These are phyloP conservation scores for Lagodon rhomboides DNA, from an alignment of 2,797 vertebrate species.

Conservation along the genomic window DNA sequence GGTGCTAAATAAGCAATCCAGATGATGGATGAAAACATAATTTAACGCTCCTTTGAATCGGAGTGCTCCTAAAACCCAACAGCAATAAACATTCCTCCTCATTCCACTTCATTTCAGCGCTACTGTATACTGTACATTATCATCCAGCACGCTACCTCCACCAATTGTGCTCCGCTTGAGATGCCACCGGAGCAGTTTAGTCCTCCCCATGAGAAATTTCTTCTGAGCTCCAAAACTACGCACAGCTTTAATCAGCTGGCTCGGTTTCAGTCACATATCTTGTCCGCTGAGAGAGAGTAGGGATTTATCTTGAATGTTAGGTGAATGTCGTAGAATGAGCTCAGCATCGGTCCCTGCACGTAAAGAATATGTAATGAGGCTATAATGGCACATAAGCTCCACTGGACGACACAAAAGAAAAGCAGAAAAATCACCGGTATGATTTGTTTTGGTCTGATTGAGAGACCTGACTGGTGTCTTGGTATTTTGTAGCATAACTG, in stretches of 20 bases:
- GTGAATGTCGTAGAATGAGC: conserved; percentile 19
- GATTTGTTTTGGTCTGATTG: not conserved
- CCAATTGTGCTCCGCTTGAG: conserved; percentile 35
- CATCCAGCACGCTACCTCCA: conserved; percentile 31
- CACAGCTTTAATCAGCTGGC: conserved; percentile 50
- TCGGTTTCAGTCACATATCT: conserved; percentile 44
- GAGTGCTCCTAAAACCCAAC: conserved; percentile 42
- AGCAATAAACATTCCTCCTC: conserved; percentile 64
- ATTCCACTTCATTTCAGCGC: conserved; percentile 51
- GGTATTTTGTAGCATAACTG: not conserved
- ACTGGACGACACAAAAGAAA: conserved; percentile 10
- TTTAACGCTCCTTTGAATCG: conserved; percentile 63
- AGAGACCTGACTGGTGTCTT: not conserved
- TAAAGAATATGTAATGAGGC: conserved; percentile 36
- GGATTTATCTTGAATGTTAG: conserved; percentile 34
- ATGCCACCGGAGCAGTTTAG: conserved; percentile 35
- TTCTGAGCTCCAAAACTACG: conserved; percentile 25
- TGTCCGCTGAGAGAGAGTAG: conserved; percentile 15
- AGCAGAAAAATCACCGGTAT: not conserved
- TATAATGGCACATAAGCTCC: conserved; percentile 25
- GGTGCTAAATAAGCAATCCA: conserved; percentile 62
- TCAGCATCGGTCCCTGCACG: conserved; percentile 21
- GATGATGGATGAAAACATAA: conserved; percentile 64
- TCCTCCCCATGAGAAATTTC: conserved; percentile 24
- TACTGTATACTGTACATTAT: conserved; percentile 47